phyloP scores from a whole-genome alignment of 2,113 vertebrate species.

The Alligator sinensis region DNA sequence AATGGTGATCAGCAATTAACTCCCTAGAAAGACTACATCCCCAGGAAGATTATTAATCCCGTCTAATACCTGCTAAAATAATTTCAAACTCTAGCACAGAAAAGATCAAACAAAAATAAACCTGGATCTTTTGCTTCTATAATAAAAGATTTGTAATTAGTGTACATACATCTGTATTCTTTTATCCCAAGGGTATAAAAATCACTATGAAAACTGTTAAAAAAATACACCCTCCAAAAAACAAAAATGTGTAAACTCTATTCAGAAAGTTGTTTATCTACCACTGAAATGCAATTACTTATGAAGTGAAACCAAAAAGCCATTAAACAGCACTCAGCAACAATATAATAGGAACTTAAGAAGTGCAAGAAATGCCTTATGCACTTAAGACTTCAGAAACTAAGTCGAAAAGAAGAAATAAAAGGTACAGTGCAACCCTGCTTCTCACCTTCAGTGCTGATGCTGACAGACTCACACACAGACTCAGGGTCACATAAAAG shows the following conservation, averaged over 20 bases:
- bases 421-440: not conserved
- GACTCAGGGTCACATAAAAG: not conserved
- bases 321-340: not conserved
- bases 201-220: not conserved
- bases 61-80: not conserved
- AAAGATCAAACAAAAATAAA: no score
- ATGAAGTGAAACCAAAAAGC: not conserved
- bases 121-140: not conserved
- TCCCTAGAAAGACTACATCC: not conserved
- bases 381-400: not conserved
- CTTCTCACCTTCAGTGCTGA: not conserved
- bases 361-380: not conserved
- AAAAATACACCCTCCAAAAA: no score
- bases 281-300: not conserved
- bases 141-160: not conserved
- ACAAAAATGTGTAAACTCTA: not conserved
- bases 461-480: accelerated
- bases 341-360: not conserved
- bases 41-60: not conserved
- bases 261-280: not conserved
- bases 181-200: no score
- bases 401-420: not conserved
- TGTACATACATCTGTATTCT: not conserved
- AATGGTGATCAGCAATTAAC: not conserved
- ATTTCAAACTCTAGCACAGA: not conserved